These are phyloP conservation scores for Dyspetes luteomarginatus DNA, from an alignment of 2,888 invertebrate genomes.

Conservation along the genomic window DNA sequence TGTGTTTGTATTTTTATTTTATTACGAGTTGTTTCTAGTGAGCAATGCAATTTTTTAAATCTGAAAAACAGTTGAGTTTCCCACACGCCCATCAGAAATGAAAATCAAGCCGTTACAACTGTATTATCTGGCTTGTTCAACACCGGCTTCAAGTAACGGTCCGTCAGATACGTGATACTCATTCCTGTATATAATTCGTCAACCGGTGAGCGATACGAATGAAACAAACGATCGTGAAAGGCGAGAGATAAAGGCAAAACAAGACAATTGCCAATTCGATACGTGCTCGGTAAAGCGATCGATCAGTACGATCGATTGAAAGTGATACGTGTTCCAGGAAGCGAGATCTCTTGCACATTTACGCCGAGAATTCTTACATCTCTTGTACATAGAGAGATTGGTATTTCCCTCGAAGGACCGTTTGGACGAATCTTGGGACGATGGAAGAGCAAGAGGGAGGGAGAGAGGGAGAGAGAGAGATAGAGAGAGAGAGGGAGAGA, in stretches of 20 bases:
- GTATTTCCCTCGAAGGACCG: slow-evolving; percentile 52
- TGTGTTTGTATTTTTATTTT: too few species aligned
- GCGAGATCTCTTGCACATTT: not conserved
- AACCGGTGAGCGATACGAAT: slow-evolving; percentile 44
- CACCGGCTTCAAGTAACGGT: slow-evolving; percentile 4
- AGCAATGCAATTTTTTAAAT: too few species aligned
- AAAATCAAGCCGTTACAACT: too few species aligned
- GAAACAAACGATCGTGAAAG: slow-evolving; percentile 54
- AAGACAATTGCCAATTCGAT: slow-evolving; percentile 59
- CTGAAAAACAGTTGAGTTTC: too few species aligned
- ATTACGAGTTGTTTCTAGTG: too few species aligned
- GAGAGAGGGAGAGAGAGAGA: slow-evolving; percentile 35
- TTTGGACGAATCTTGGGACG: slow-evolving; percentile 49
- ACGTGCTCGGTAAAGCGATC: slow-evolving; percentile 56
- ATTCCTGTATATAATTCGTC: slow-evolving; percentile 60
- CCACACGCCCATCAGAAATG: too few species aligned
- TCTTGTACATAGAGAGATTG: slow-evolving; percentile 20
- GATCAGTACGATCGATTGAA: slow-evolving; percentile 60
- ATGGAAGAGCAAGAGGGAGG: slow-evolving; percentile 57
- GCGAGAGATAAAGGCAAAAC: slow-evolving; percentile 29
- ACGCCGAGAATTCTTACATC: slow-evolving; percentile 49
- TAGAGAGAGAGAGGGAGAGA: slow-evolving; percentile 28
- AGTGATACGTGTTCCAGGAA: slow-evolving; percentile 52
- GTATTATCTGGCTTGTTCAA: too few species aligned
- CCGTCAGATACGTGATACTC: slow-evolving; percentile 50